Base-by-base conservation (phyloP, 2,888 invertebrate genomes). In the Bombyx huttoni region DNA sequence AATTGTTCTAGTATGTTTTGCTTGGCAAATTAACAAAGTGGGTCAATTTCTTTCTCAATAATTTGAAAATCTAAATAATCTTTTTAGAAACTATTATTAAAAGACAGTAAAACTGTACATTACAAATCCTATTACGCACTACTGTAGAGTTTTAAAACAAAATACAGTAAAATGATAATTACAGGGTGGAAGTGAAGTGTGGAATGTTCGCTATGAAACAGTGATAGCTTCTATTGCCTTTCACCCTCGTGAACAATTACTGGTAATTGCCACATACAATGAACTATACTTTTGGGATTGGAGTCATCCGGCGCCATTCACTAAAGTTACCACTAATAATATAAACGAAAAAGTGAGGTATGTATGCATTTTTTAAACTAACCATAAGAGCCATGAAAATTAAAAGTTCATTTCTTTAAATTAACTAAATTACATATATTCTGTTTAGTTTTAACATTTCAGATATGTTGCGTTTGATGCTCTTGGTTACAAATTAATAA, bases 201-300 rank as follows among this genome's bases (percentile, higher is more conserved):
- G 95, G 94, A 93, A 91, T 62, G 91, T 93, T 0, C 90, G 91
- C 49, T 91, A 91, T 62, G 92, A 92, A 68, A 92, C 92, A 13
- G 94, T 94, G 14, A 95, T 96, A 63, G 94, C 96, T 2, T 96
- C 96, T 0, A 90, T 97, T 58, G 93, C 96, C 8, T 96, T 97
- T 79, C 96, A 97, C 78, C 97, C 96, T 0, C 90, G 91, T 24
- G 94, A 95, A 65, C 91, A 94, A 62, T 86, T 96, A 55, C 84
- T 97, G 51, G 95, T 95, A n/a, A 94, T 96, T 64, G 96, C 96
- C 14, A 94, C 95, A 0, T 92, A 90, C 69, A 96, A 96, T 85
- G 93, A 94, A 73, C 89, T 97, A 8, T 93, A 94, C 73, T 96
- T 96, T 78, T 97, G 96, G 96, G 95, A 96, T 71, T 96, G 96